A percentile compares a stretch with the other conserved stretches of the same genome.
phyloP scores from a whole-genome alignment of 2,113 vertebrate genomes.

The Numenius arquata region DNA sequence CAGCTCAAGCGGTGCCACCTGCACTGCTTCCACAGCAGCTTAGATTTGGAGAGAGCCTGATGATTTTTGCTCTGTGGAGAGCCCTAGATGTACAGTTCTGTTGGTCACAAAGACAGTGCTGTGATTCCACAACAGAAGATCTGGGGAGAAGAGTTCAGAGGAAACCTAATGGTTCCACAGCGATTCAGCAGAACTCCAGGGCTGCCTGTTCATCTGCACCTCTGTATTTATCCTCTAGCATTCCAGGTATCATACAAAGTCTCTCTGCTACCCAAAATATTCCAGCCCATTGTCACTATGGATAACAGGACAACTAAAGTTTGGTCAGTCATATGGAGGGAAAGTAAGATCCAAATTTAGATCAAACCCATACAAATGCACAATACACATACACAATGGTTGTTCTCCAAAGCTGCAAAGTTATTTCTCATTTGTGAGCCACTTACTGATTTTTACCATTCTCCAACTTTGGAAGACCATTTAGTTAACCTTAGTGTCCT shows the following conservation, averaged over 20 bases:
- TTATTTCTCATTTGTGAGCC: neutral
- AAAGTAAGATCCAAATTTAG: neutral
- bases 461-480: neutral
- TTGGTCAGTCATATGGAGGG: neutral
- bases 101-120: neutral
- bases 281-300: neutral
- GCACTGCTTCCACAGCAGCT: neutral
- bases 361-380: neutral
- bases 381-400: neutral
- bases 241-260: neutral
- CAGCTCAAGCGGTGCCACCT: neutral
- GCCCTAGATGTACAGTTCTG: neutral
- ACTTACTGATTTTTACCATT: neutral
- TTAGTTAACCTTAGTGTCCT: neutral
- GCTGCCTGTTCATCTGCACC: accelerated
- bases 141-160: neutral
- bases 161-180: neutral
- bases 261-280: neutral
- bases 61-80: neutral
- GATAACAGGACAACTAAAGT: neutral
- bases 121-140: neutral
- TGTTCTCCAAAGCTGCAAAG: neutral
- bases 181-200: neutral
- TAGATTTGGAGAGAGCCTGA: neutral
- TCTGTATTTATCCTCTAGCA: neutral